Conservation (phyloP, 2,797 vertebrate genomes). For the Taeniopygia guttata region DNA sequence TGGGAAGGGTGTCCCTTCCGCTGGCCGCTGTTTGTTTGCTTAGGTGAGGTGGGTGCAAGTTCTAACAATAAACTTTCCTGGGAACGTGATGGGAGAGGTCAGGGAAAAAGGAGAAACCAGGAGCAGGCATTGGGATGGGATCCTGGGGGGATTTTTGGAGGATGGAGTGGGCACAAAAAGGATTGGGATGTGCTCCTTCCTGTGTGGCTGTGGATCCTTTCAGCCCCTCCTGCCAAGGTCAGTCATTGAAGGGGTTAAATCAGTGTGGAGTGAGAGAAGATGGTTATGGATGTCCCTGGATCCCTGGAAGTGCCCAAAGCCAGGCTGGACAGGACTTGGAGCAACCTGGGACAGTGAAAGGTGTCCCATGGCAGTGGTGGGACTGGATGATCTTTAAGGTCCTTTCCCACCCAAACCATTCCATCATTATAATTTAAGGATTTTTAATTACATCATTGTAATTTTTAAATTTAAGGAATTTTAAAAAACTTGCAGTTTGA, state of each 20-base stretch:
- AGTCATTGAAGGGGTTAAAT: not conserved
- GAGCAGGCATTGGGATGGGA: not conserved
- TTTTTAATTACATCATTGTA: too few species aligned
- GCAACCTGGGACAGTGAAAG: fast-evolving
- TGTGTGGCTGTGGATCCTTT: not conserved
- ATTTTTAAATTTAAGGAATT: too few species aligned
- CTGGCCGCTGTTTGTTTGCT: not conserved
- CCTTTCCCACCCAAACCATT: not conserved
- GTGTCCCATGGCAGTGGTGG: not conserved
- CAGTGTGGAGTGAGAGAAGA: not conserved
- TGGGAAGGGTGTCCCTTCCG: not conserved
- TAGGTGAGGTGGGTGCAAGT: not conserved
- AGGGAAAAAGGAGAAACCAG: not conserved
- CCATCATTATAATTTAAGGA: not conserved
- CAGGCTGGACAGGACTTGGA: fast-evolving
- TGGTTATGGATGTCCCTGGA: not conserved
- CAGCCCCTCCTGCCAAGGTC: not conserved
- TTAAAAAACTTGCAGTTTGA: not conserved
- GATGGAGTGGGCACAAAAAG: not conserved
- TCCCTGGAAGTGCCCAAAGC: not conserved
- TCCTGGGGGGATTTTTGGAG: not conserved
- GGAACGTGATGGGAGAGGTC: not conserved
- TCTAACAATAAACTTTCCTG: not conserved
- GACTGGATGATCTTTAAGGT: fast-evolving
- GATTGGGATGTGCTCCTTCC: not conserved